phyloP scores from a whole-genome alignment of 2,113 vertebrate species.

The Sylvilagus bachmani region DNA sequence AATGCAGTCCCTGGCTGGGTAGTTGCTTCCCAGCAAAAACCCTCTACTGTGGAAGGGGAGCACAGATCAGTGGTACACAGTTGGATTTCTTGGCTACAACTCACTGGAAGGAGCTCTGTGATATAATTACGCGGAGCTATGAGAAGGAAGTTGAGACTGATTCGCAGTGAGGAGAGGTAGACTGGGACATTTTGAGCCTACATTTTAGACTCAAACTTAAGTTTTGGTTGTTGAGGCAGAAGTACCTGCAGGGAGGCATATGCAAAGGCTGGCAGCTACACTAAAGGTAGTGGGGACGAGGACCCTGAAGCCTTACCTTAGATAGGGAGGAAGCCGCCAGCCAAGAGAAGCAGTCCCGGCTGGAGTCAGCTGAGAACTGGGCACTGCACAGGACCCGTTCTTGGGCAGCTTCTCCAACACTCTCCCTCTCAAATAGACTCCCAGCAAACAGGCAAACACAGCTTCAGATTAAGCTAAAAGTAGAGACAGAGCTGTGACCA shows the following conservation, averaged over 20 bases:
- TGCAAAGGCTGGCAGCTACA: background rate
- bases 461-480: constrained; percentile 35
- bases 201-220: background rate
- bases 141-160: constrained; percentile 20
- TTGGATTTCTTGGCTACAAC: background rate
- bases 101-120: background rate
- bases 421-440: constrained; percentile 25
- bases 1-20: background rate
- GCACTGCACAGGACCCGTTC: background rate
- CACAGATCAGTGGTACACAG: background rate
- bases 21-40: constrained; percentile 1
- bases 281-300: background rate
- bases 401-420: constrained; percentile 16
- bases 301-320: background rate
- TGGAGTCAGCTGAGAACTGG: background rate
- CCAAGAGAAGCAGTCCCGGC: background rate
- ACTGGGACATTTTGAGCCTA: background rate
- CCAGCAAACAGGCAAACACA: background rate
- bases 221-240: constrained; percentile 24
- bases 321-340: background rate
- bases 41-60: background rate
- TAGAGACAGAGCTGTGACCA: background rate
- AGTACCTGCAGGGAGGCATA: background rate
- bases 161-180: background rate
- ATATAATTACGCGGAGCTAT: constrained; percentile 31